phyloP scores from a whole-genome alignment of 2,113 vertebrate genomes.

The Ophthalmolycus amberensis region DNA sequence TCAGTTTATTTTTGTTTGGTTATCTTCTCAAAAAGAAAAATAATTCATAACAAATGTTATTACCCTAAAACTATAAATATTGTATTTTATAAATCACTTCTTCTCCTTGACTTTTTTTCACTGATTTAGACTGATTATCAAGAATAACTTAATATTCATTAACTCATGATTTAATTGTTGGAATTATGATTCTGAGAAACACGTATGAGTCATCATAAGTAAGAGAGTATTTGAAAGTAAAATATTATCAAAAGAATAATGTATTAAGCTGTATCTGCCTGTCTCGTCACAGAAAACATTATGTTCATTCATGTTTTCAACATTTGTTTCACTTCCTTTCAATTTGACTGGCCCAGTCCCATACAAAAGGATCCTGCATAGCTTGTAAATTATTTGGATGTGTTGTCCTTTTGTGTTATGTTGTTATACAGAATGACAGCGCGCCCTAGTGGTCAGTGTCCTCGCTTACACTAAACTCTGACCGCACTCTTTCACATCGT shows the following conservation, averaged over 20 bases:
- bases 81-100: not conserved
- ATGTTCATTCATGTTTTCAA: not conserved
- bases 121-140: not conserved
- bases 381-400: not conserved
- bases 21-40: not conserved
- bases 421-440: slow-evolving; percentile 25
- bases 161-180: no score
- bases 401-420: not conserved
- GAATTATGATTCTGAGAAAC: not conserved
- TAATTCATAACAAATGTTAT: not conserved
- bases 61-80: not conserved
- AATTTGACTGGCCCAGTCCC: not conserved
- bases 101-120: not conserved
- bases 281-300: not conserved
- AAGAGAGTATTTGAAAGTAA: not conserved
- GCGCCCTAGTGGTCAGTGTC: slow-evolving; percentile 32
- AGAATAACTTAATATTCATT: not conserved
- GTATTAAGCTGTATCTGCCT: not conserved
- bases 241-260: not conserved
- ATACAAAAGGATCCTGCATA: not conserved
- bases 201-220: not conserved
- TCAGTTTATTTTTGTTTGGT: not conserved
- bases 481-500: not conserved
- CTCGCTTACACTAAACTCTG: not conserved
- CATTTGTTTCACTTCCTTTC: slow-evolving; percentile 31